A percentile compares a stretch with the other conserved stretches of the same genome.
Conservation (phyloP, 2,113 vertebrate genomes). For the Merops nubicus region DNA sequence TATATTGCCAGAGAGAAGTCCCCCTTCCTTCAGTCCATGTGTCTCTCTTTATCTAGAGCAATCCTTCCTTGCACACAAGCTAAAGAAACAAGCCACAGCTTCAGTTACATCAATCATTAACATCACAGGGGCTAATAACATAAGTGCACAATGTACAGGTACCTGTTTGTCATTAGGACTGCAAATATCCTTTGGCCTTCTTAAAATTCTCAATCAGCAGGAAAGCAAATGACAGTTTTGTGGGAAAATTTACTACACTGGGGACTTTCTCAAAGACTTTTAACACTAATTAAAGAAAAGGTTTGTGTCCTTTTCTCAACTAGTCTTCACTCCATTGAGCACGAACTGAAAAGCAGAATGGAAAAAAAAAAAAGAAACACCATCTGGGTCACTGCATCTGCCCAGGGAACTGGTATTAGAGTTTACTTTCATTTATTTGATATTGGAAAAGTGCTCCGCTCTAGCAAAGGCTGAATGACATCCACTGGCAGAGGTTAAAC, state of each 20-base stretch:
- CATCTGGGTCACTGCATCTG: background rate
- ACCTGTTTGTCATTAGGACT: background rate
- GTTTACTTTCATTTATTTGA: background rate
- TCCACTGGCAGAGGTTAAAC: background rate
- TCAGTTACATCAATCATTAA: constrained; percentile 33
- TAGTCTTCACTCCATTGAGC: background rate
- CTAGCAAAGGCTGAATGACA: background rate
- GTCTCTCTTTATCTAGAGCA: background rate
- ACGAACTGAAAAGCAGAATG: background rate
- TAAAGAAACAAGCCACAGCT: background rate
- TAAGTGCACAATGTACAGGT: background rate
- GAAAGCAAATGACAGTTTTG: background rate
- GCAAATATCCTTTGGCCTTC: background rate
- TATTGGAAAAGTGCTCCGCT: background rate
- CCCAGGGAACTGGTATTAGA: background rate
- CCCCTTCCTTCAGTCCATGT: background rate
- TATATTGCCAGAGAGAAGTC: background rate
- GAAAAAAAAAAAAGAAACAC: background rate
- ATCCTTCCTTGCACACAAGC: background rate
- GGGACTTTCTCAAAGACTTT: background rate
- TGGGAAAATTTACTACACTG: background rate
- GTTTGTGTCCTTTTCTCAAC: background rate
- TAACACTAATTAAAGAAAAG: background rate
- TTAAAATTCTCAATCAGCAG: background rate
- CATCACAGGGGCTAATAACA: background rate